phyloP scores from a whole-genome alignment of 2,113 vertebrate genomes.

The Carassius gibelio region DNA sequence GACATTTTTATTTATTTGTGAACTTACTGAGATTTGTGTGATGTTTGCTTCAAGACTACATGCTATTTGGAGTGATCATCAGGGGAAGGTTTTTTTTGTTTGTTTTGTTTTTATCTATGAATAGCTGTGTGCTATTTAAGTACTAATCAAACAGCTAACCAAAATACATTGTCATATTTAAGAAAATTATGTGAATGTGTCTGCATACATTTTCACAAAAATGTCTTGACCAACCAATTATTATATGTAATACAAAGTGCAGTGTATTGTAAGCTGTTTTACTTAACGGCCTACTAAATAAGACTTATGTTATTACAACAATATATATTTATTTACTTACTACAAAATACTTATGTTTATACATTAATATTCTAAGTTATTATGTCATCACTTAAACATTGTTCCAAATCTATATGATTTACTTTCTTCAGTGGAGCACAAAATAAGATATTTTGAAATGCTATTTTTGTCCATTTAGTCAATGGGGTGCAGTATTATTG shows the following conservation, averaged over 20 bases:
- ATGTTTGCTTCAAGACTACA: neutral
- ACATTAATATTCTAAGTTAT: neutral
- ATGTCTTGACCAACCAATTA: neutral
- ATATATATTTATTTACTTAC: too few species aligned
- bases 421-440: too few species aligned
- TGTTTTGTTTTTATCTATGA: too few species aligned
- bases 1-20: neutral
- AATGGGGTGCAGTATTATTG: too few species aligned
- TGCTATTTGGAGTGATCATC: neutral
- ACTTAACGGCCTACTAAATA: too few species aligned
- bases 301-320: too few species aligned
- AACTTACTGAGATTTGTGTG: neutral
- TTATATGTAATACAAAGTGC: neutral
- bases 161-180: neutral
- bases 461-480: neutral
- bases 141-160: neutral
- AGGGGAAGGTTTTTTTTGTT: too few species aligned
- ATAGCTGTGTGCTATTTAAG: neutral
- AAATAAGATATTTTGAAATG: neutral
- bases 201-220: neutral
- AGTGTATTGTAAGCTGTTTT: too few species aligned
- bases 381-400: neutral
- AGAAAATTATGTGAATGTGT: neutral
- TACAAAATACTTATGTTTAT: neutral
- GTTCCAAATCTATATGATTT: neutral